These are phyloP conservation scores for Haliaeetus leucogaster DNA, from an alignment of 2,113 vertebrate species.

Conservation along the genomic window DNA sequence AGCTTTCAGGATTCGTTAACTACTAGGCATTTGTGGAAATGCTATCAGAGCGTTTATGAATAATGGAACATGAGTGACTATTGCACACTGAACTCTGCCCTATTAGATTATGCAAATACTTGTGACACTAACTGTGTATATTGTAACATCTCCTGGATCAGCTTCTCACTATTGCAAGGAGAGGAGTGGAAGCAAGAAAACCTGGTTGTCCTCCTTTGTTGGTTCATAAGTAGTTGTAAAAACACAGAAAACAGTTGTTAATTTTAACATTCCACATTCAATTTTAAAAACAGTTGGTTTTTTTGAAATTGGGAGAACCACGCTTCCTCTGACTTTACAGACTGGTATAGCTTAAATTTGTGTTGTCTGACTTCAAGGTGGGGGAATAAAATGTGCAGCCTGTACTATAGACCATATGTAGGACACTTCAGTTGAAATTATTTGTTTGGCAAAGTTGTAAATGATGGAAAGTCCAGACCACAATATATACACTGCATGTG, in stretches of 20 bases:
- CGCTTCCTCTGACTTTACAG: background rate
- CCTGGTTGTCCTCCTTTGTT: background rate
- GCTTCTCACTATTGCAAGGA: background rate
- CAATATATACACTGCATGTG: rapidly evolving
- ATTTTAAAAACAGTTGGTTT: background rate
- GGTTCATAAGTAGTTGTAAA: background rate
- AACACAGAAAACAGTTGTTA: background rate
- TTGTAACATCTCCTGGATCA: background rate
- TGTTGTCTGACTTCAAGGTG: background rate
- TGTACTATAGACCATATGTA: background rate
- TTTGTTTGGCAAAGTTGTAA: background rate
- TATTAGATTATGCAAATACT: conserved; percentile 13
- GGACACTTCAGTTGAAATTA: background rate
- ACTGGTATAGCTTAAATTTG: background rate
- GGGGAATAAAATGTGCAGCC: background rate
- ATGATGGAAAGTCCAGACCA: background rate
- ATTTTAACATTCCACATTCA: too few relatives aligned
- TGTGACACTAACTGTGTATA: background rate
- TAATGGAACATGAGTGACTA: conserved; percentile 27
- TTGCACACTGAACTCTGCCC: conserved; percentile 33
- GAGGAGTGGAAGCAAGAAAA: background rate
- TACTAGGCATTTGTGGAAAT: background rate
- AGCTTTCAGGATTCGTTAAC: conserved; percentile 55
- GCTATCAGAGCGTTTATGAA: conserved; percentile 26
- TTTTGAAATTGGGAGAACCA: background rate